Conservation (phyloP, 1,140 invertebrate genomes). For the Bombus balteatus region DNA sequence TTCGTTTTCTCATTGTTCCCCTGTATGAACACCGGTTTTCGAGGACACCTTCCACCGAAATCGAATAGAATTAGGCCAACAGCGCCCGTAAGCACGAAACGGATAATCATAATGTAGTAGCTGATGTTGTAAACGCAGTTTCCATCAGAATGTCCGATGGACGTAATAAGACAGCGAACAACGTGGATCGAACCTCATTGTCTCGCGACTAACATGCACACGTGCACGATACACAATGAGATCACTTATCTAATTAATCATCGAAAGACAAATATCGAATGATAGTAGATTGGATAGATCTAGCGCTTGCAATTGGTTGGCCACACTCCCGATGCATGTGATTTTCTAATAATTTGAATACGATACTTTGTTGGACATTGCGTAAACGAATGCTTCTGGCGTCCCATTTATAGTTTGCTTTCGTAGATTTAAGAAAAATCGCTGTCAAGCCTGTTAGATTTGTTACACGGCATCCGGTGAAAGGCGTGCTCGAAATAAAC, state of each 20-base stretch:
- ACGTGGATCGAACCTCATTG: not conserved
- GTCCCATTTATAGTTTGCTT: not conserved
- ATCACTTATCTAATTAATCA: not conserved
- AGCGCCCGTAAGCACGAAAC: not conserved
- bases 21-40: constrained; percentile 5
- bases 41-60: constrained; percentile 50
- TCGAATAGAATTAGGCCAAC: not conserved
- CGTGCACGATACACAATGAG: not conserved
- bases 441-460: not conserved
- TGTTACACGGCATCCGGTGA: constrained; percentile 26
- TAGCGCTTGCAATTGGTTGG: not conserved
- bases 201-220: not conserved
- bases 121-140: not conserved
- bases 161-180: not conserved
- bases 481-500: constrained; percentile 54
- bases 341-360: not conserved
- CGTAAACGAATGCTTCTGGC: not conserved
- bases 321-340: not conserved
- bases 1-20: not conserved
- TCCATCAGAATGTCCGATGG: not conserved
- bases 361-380: not conserved
- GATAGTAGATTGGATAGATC: not conserved
- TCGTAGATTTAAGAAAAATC: not conserved
- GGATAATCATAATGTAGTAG: not conserved
- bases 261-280: not conserved